A percentile compares a stretch with the other conserved stretches of the same genome.
Evolutionary conservation across 2,888 invertebrate genomes (phyloP).

Genomic region (Hemaris fuciformis): DNA sequence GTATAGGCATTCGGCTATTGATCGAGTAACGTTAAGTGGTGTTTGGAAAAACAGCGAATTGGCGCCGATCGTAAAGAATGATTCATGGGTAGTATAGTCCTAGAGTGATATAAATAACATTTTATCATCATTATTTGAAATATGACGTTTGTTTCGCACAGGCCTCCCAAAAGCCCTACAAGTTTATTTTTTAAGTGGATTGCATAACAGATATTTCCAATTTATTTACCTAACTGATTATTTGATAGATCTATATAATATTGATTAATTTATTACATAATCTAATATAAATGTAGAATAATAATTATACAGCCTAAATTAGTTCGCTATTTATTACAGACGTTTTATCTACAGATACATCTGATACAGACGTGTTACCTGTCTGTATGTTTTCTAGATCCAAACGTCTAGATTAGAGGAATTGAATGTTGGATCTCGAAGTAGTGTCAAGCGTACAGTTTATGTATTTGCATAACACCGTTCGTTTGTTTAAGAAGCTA

Average conservation of each 20-base stretch:
- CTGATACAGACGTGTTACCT: not conserved
- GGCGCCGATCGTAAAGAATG: not conserved
- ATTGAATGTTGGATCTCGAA: slow-evolving; percentile 28
- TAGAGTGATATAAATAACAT: not conserved
- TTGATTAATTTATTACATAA: no score
- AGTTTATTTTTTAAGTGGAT: no score
- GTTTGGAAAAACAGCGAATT: not conserved
- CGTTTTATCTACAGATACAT: not conserved
- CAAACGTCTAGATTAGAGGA: slow-evolving; percentile 30
- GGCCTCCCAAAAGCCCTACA: no score
- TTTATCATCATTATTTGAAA: no score
- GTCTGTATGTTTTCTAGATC: slow-evolving; percentile 30
- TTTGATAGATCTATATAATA: no score
- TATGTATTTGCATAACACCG: slow-evolving; percentile 14
- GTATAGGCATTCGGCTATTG: not conserved
- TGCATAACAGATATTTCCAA: no score
- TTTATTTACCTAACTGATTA: no score
- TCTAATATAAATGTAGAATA: no score
- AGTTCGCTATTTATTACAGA: no score
- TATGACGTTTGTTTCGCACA: no score
- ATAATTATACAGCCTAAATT: no score
- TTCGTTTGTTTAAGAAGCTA: not conserved
- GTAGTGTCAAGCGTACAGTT: slow-evolving; percentile 22
- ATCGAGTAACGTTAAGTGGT: not conserved
- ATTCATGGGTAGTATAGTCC: no score